Evolutionary conservation across 2,797 vertebrate species (phyloP), one percentile per base, ranked within the genome.

Genomic region (Crenuchus spilurus): DNA sequence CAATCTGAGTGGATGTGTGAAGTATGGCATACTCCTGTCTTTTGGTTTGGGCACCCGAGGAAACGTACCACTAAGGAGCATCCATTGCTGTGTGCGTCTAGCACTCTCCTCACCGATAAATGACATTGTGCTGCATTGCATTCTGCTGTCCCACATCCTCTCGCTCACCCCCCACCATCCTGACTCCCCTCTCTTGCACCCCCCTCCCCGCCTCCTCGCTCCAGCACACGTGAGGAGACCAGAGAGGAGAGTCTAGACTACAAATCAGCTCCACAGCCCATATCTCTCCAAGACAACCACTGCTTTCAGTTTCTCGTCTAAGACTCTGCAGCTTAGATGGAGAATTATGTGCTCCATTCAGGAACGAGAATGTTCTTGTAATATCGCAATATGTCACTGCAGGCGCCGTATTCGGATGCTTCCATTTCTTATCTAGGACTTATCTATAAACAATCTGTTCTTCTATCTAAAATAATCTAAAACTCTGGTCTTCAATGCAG

Each of bases 241-340:
- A 65, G 68, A 65, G 68, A 61, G 37, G 62, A 70, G 46, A 77
- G 81, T 68, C 61, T 76, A 67, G 78, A 83, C 78, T 80, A 71
- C 75, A 80, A 78, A 83, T 83, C 78, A 76, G 78, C 64, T 58
- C 54, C 46, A 13, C 69, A 57, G 61, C 61, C 70, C 44, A 52
- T 72, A 69, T 72, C 52, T 78, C 69, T 80, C 51, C 80, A 80
- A 67, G 58, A 77, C 58, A 80, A 71, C 16, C 42, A 79, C 65
- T 14, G 42, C 60, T 80, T 54, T 44, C 55, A 16, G 48, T 20
- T 33, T 61, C 41, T n/a, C 11, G 69, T 18, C 33, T 42, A 69
- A 48, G 64, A 39, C 31, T 39, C 57, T 26, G 28, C 22, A 55
- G 57, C 28, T 31, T 54, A 62, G 35, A 51, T 33, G 44, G 18